Evolutionary conservation across 2,888 invertebrate genomes (phyloP).

Genomic region (Mellilla xanthometata): DNA sequence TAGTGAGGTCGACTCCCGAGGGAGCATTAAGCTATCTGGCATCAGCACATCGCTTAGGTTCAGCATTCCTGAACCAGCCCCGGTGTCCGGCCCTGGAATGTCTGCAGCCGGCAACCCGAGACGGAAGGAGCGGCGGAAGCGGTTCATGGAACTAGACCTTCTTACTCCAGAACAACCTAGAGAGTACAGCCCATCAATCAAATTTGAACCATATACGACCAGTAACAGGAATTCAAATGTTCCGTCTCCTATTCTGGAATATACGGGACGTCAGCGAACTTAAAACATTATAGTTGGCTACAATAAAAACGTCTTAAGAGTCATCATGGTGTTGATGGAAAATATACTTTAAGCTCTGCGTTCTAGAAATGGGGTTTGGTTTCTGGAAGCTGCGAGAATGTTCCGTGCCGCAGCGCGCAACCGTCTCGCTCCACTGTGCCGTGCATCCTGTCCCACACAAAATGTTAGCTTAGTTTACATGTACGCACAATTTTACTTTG

Average conservation of each 20-base stretch:
- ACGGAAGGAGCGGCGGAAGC: constrained; percentile 82
- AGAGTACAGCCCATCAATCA: not conserved
- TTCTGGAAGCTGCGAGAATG: constrained; percentile 43
- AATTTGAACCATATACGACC: constrained; percentile 34
- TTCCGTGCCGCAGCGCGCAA: constrained; percentile 69
- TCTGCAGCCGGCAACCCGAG: constrained; percentile 76
- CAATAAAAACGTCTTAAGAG: constrained; percentile 13
- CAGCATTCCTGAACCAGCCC: constrained; percentile 71
- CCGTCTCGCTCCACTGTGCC: constrained; percentile 79
- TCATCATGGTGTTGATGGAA: not conserved
- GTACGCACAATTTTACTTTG: constrained; percentile 41
- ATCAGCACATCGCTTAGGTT: constrained; percentile 62
- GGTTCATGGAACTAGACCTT: constrained; percentile 66
- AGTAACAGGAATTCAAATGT: constrained; percentile 28
- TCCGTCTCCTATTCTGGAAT: constrained; percentile 25
- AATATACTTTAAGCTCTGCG: constrained; percentile 12
- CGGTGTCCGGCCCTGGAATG: constrained; percentile 72
- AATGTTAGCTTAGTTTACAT: constrained; percentile 66
- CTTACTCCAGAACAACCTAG: constrained; percentile 40
- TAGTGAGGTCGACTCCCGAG: constrained; percentile 45
- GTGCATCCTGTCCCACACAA: constrained; percentile 72
- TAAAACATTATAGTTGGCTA: constrained; percentile 16
- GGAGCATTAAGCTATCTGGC: constrained; percentile 71
- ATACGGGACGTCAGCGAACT: constrained; percentile 29
- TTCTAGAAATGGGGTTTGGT: constrained; percentile 22